These are phyloP conservation scores for Python bivittatus DNA, from an alignment of 2,113 vertebrate species.

Conservation along the genomic window DNA sequence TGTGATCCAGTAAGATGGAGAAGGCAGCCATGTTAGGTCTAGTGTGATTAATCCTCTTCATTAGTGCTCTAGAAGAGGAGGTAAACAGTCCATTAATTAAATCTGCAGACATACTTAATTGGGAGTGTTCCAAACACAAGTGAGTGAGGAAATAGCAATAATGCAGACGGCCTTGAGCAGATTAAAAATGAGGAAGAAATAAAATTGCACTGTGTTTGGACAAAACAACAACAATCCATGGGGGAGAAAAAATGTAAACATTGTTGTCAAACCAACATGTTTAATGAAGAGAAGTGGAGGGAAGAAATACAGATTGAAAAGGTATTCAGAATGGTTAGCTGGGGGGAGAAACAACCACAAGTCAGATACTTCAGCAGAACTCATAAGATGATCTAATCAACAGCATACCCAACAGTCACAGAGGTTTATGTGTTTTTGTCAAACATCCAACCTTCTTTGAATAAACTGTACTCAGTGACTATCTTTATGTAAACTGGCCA, in stretches of 20 bases:
- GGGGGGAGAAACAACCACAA: neutral
- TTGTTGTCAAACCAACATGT: neutral
- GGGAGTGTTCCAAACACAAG: slow-evolving; percentile 36
- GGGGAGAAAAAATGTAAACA: slow-evolving; percentile 1
- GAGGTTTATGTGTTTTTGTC: too few relatives aligned
- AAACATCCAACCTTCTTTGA: neutral
- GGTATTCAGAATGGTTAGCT: neutral
- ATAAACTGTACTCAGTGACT: neutral
- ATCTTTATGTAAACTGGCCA: neutral
- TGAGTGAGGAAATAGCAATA: slow-evolving; percentile 26
- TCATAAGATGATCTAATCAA: neutral
- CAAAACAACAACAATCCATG: neutral
- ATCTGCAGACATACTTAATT: slow-evolving; percentile 40
- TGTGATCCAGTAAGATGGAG: slow-evolving; percentile 39
- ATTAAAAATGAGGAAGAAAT: slow-evolving; percentile 36
- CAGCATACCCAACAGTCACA: neutral
- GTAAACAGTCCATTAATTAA: slow-evolving; percentile 64
- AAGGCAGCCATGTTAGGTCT: slow-evolving; percentile 33
- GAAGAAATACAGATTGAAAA: neutral
- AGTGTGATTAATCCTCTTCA: slow-evolving; percentile 55
- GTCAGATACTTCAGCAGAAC: neutral
- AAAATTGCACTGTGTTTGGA: slow-evolving; percentile 18
- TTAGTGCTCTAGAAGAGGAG: slow-evolving; percentile 51
- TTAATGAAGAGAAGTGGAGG: slow-evolving; percentile 5
- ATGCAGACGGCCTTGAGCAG: slow-evolving; percentile 36